These are phyloP conservation scores for Lasioglossum vierecki DNA, from an alignment of 2,888 invertebrate species.

Conservation along the genomic window DNA sequence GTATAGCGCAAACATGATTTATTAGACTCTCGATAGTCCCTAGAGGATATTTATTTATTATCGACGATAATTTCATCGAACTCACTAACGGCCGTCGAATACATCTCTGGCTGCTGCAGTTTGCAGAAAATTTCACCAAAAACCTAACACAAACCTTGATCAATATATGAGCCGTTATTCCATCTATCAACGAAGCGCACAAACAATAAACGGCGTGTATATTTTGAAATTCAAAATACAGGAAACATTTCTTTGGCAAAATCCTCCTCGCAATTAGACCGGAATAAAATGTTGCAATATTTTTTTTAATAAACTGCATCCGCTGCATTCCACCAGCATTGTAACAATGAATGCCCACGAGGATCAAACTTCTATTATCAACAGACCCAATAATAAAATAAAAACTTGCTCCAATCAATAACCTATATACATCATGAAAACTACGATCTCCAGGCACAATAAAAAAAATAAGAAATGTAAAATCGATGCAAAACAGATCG, in stretches of 20 bases:
- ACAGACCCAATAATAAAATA: not conserved
- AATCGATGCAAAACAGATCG: not conserved
- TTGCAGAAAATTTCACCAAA: not conserved
- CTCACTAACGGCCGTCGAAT: not conserved
- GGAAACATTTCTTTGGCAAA: not conserved
- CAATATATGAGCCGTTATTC: not conserved
- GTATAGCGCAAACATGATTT: not conserved
- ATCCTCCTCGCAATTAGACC: not conserved
- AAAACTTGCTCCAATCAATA: not conserved
- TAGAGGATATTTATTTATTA: not conserved
- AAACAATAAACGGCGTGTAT: not conserved
- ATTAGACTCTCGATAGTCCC: not conserved
- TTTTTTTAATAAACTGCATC: not conserved
- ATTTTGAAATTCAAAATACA: not conserved
- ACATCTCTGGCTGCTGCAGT: not conserved
- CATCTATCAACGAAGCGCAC: not conserved
- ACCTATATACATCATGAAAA: not conserved
- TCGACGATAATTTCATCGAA: not conserved
- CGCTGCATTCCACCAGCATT: not conserved
- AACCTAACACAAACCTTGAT: not conserved
- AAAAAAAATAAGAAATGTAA: not conserved
- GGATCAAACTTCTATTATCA: not conserved
- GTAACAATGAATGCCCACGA: not conserved
- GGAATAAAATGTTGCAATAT: not conserved
- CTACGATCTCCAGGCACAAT: not conserved